Base-by-base conservation (phyloP, 2,797 vertebrate species). In the Alcedo quadribrachys region DNA sequence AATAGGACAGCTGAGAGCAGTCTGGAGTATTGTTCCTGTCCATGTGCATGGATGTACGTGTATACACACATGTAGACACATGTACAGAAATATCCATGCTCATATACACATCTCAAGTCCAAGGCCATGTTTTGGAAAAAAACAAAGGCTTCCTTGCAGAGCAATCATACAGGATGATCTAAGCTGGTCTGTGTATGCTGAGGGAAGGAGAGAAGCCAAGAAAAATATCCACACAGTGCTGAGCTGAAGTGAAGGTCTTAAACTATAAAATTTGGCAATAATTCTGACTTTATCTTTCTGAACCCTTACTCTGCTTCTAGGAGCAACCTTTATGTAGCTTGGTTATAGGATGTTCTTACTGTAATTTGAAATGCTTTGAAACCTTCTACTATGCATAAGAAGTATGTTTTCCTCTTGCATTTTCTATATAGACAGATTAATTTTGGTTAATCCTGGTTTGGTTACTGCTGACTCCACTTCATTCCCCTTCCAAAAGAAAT, bases 61-160 rank as follows among this genome's bases (percentile, higher is more conserved):
- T 55, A 30, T 11, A 14, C 16, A 24, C 5, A n/a, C 1, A 1
- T 50, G 9, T 19, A 12, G 27, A 8, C 18, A 17, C 24, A 0
- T 13, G 40, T 21, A 32, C 35, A 80, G 33, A 24, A 65, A 24
- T 24, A 8, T 4, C 2, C 0, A 0, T 46, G 21, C 73, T 53
- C 22, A 2, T 24, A 2, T 27, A n/a, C 7, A 13, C 5, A 33
- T 8, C 35, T 43, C 65, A 45, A 58, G 25, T 65, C 16, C 37
- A 33, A 82, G 74, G 50, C 10, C 11, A 3, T 57, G 22, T 18
- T 87, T 80, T 75, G 25, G 51, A 16, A 57, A 71, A 85, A 37
- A 0, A n/a, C 9, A 45, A 81, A 90, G 19, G 37, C 53, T 84
- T 86, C 66, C 48, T n/a, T 24, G 21, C 28, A 76, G 37, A 33